A percentile compares a stretch with the other conserved stretches of the same genome.
These are phyloP conservation scores for Phrynocephalus forsythii DNA, from an alignment of 2,797 vertebrate species.

Conservation along the genomic window DNA sequence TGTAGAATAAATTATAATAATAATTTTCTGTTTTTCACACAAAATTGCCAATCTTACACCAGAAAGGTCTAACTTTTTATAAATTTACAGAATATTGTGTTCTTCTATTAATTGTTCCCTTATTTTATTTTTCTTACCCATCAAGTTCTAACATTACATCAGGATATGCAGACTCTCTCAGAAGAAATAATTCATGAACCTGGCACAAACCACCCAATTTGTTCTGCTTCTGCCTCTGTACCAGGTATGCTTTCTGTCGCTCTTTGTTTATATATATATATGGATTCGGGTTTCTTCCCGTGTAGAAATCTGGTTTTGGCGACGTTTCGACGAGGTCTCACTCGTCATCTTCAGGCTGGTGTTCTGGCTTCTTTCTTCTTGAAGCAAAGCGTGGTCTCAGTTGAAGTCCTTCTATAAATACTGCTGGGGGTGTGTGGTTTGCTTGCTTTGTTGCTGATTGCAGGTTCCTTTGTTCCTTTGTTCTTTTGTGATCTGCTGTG, in stretches of 20 bases:
- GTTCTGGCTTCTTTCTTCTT: too few species aligned
- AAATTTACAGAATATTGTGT: neutral
- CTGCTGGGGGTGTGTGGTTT: too few species aligned
- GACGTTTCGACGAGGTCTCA: too few species aligned
- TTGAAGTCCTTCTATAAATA: too few species aligned
- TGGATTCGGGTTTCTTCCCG: too few species aligned
- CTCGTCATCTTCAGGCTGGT: too few species aligned
- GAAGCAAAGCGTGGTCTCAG: too few species aligned
- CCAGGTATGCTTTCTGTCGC: constrained; percentile 61
- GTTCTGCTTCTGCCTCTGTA: constrained; percentile 33
- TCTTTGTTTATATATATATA: constrained; percentile 10
- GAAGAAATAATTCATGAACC: constrained; percentile 56
- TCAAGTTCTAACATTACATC: constrained; percentile 47
- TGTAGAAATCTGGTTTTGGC: too few species aligned
- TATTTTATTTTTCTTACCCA: neutral
- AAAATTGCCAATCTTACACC: neutral
- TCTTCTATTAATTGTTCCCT: neutral
- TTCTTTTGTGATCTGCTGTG: too few species aligned
- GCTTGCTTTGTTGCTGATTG: too few species aligned
- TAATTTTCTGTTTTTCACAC: neutral
- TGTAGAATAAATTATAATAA: neutral
- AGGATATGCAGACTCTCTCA: constrained; percentile 56
- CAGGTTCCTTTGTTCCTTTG: too few species aligned
- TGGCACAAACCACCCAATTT: constrained; percentile 23
- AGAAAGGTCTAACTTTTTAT: neutral